These are phyloP conservation scores for Oscheius sp. DNA, from an alignment of 1,140 invertebrate genomes.

Conservation along the genomic window DNA sequence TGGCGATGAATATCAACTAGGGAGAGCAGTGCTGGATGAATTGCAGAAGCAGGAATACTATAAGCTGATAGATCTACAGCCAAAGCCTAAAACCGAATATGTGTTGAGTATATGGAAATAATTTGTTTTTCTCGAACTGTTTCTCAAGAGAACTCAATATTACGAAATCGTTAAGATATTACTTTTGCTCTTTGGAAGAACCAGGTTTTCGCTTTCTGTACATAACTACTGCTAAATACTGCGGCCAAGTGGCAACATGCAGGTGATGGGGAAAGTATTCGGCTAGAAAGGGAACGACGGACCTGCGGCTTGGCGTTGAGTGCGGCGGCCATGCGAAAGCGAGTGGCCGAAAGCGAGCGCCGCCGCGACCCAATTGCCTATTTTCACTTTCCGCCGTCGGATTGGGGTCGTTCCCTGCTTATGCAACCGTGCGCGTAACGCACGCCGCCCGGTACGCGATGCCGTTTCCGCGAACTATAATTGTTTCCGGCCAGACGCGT, in stretches of 20 bases:
- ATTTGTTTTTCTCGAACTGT: too few species aligned
- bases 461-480: too few species aligned
- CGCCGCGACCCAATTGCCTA: constrained; percentile 5
- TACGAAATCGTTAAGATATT: too few species aligned
- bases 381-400: constrained; percentile 5
- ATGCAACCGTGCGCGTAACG: constrained; percentile 5
- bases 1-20: background rate
- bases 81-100: background rate
- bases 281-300: constrained; percentile 3
- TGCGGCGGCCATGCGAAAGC: constrained; percentile 9
- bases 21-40: background rate
- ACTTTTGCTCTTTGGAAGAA: too few species aligned
- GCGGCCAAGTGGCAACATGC: background rate
- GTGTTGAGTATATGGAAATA: too few species aligned
- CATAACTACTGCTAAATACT: too few species aligned
- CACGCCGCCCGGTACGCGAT: constrained; percentile 3
- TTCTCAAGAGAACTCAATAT: too few species aligned
- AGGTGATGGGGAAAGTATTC: constrained; percentile 1
- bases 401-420: constrained; percentile 5
- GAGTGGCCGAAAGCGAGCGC: constrained; percentile 6
- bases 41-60: background rate
- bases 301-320: constrained; percentile 8
- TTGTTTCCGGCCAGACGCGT: too few species aligned
- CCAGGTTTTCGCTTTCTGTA: too few species aligned
- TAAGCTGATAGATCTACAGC: background rate